Evolutionary conservation across 2,888 invertebrate species (phyloP).

Genomic region (Caenorhabditis zanzibari): DNA sequence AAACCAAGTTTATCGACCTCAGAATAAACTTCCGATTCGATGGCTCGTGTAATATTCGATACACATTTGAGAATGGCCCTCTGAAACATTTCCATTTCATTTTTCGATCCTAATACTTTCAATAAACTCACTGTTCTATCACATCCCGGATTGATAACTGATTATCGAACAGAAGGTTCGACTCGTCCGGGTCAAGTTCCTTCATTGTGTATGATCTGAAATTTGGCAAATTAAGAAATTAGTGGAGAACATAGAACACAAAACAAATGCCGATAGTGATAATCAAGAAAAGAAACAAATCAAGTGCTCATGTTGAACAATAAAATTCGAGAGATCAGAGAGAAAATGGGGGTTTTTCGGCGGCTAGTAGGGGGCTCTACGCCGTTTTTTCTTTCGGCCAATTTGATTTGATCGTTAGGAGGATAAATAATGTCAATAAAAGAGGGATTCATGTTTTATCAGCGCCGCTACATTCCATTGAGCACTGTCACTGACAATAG

Average conservation of each 20-base stretch:
- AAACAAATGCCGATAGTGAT: conserved; percentile 31
- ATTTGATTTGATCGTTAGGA: conserved; percentile 49
- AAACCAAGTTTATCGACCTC: conserved; percentile 53
- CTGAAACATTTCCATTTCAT: conserved; percentile 19
- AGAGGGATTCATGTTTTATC: conserved; percentile 64
- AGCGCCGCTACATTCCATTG: conserved; percentile 38
- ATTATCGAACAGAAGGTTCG: conserved; percentile 60
- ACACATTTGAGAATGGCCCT: conserved; percentile 66
- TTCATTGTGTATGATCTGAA: conserved; percentile 58
- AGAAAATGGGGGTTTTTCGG: conserved; percentile 51
- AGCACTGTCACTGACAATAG: conserved; percentile 23
- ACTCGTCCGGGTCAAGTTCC: conserved; percentile 69
- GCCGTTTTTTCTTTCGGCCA: conserved; percentile 44
- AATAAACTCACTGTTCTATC: conserved; percentile 66
- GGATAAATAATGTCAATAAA: conserved; percentile 62
- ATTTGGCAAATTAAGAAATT: background rate
- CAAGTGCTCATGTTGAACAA: conserved; percentile 36
- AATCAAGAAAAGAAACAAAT: conserved; percentile 19
- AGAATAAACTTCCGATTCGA: conserved; percentile 55
- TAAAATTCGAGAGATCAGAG: conserved; percentile 27
- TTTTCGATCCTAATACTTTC: background rate
- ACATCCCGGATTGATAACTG: conserved; percentile 58
- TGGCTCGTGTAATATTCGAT: conserved; percentile 46
- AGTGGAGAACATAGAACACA: background rate
- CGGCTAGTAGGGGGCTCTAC: conserved; percentile 10